These are phyloP conservation scores for Heliconius nattereri DNA, from an alignment of 1,140 invertebrate genomes.

Conservation along the genomic window DNA sequence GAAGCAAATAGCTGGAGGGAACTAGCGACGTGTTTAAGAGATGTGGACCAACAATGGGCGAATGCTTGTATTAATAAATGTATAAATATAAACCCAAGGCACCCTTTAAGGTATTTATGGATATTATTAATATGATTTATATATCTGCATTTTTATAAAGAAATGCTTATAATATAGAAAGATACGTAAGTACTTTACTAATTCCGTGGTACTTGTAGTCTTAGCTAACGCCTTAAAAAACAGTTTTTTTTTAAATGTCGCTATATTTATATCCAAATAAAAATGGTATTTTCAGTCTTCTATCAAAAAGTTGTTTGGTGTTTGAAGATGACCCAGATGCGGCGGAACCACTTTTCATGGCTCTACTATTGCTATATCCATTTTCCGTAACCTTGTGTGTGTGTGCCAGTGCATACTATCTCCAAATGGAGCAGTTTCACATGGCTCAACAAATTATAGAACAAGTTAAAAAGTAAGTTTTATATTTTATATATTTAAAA, in stretches of 20 bases:
- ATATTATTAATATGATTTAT: not conserved
- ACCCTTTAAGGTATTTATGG: conserved; percentile 57
- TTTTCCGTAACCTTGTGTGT: conserved; percentile 55
- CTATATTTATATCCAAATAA: not conserved
- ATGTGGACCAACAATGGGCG: conserved; percentile 59
- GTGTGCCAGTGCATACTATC: conserved; percentile 56
- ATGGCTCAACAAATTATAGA: conserved; percentile 56
- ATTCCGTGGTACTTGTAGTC: not conserved
- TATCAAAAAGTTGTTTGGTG: conserved; percentile 60
- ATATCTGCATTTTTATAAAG: not conserved
- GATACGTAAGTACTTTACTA: not conserved
- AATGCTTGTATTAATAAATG: conserved; percentile 63
- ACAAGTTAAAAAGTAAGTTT: conserved; percentile 51
- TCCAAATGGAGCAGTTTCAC: conserved; percentile 52
- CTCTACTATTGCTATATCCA: conserved; percentile 55
- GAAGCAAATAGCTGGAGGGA: conserved; percentile 66
- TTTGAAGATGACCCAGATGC: conserved; percentile 55
- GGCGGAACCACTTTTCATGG: conserved; percentile 63
- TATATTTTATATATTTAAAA: too few species aligned
- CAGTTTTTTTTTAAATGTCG: too few species aligned
- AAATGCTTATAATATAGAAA: too few species aligned
- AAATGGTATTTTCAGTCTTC: conserved; percentile 47
- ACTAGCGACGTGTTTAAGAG: conserved; percentile 58
- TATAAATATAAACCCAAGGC: conserved; percentile 53
- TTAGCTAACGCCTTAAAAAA: too few species aligned